Percentiles rank a stretch among this genome's conserved stretches.
Conservation (phyloP, 2,113 vertebrate genomes). For the Carollia perspicillata region DNA sequence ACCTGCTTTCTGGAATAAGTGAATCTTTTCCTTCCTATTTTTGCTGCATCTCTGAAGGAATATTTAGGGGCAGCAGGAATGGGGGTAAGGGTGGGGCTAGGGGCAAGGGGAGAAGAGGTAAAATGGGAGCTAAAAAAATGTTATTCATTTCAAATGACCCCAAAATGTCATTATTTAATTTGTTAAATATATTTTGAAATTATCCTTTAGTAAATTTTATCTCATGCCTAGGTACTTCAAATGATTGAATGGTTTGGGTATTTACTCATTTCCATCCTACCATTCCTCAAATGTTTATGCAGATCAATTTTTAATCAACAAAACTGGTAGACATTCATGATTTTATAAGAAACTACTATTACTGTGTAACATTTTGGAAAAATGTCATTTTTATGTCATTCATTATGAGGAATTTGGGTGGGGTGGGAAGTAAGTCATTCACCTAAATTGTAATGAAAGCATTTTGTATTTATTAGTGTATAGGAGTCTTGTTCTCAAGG, state of each 20-base stretch:
- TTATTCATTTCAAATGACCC: constrained; percentile 4
- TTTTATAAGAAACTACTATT: not conserved
- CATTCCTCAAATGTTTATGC: not conserved
- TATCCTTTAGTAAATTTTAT: not conserved
- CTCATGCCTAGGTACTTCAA: not conserved
- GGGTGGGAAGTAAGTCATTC: constrained; percentile 5
- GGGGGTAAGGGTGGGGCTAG: not conserved
- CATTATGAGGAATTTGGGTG: not conserved
- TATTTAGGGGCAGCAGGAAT: constrained; percentile 45
- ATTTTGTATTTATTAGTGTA: constrained; percentile 63
- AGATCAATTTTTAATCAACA: constrained; percentile 48
- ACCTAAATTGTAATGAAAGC: constrained; percentile 50
- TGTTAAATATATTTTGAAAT: not conserved
- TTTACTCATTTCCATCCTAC: not conserved
- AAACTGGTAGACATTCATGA: not conserved
- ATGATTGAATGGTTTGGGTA: not conserved
- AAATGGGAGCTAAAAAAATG: constrained; percentile 17
- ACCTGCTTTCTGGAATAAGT: constrained; percentile 57
- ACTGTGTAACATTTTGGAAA: not conserved
- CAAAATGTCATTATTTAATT: not conserved
- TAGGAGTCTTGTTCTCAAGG: constrained; percentile 56
- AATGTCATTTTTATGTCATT: constrained; percentile 19
- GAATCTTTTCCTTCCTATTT: constrained; percentile 59
- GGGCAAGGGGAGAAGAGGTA: not conserved
- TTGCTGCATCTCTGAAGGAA: constrained; percentile 61